phyloP scores from a whole-genome alignment of 1,140 invertebrate species.

The Brachystomella parvula region DNA sequence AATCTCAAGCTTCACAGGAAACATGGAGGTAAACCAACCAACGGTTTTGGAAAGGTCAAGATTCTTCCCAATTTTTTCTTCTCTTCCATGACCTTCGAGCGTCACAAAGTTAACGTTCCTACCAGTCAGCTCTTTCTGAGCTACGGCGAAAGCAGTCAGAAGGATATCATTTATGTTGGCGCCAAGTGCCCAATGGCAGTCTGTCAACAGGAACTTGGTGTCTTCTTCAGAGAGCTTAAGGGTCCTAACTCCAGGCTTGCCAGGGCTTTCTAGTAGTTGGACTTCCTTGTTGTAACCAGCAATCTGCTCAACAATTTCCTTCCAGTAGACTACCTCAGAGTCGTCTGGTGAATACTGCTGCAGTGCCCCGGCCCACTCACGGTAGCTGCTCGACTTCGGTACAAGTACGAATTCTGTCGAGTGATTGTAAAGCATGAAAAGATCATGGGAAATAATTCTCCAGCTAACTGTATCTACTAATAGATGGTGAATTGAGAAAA shows the following conservation, averaged over 20 bases:
- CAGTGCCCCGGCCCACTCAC: background rate
- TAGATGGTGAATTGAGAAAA: constrained; percentile 2
- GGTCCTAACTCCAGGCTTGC: background rate
- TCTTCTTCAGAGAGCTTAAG: background rate
- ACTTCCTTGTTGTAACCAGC: background rate
- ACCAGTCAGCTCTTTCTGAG: constrained; percentile 11
- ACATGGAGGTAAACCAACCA: constrained; percentile 26
- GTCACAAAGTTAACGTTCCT: background rate
- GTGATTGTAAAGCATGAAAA: background rate
- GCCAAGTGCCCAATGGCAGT: background rate
- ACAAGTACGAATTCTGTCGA: background rate
- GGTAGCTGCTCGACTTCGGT: background rate
- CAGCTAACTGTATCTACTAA: constrained; percentile 9
- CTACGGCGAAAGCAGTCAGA: constrained; percentile 7
- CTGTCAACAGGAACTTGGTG: background rate
- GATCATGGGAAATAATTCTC: background rate
- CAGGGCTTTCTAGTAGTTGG: background rate
- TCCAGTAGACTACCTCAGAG: background rate
- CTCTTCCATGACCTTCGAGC: constrained; percentile 23
- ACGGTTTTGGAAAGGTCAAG: constrained; percentile 15
- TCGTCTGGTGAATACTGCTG: background rate
- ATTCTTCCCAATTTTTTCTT: background rate
- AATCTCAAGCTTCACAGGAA: constrained; percentile 9
- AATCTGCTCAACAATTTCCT: background rate
- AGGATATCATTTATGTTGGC: constrained; percentile 20